Conservation (phyloP, 2,113 vertebrate genomes). For the Chitala chitala region DNA sequence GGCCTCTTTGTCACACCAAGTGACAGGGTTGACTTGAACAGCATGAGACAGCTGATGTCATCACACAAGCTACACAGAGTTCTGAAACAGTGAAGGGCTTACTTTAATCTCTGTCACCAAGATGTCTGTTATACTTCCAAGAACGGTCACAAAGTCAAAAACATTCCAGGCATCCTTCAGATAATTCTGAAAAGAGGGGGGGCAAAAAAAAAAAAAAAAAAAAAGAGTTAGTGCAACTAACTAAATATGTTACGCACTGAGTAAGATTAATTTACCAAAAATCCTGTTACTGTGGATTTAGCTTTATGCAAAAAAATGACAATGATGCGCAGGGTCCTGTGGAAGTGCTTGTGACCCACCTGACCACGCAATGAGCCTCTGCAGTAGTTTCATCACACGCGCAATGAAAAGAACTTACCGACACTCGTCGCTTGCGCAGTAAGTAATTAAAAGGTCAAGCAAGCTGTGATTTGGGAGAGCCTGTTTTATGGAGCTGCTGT, state of each 20-base stretch:
- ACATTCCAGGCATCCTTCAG: conserved; percentile 96
- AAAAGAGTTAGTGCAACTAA: too few species aligned
- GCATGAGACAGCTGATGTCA: background rate
- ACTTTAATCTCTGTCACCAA: conserved; percentile 96
- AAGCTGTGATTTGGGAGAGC: background rate
- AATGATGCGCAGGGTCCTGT: background rate
- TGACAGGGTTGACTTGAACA: background rate
- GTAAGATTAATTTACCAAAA: background rate
- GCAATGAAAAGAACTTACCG: background rate
- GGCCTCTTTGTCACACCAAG: background rate
- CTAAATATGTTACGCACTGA: too few species aligned
- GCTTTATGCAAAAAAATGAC: background rate
- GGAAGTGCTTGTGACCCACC: background rate
- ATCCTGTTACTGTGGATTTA: background rate
- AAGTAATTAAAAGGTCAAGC: conserved; percentile 5
- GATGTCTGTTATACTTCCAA: conserved; percentile 98
- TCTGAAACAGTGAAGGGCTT: conserved; percentile 46
- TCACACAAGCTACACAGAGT: background rate
- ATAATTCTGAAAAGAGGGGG: conserved; percentile 71
- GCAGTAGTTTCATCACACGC: background rate
- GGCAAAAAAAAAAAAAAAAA: too few species aligned
- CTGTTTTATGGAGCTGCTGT: background rate
- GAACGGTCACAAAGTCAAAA: conserved; percentile 94
- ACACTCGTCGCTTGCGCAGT: background rate
- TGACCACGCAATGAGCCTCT: background rate